Conservation (phyloP, 53 echinoderm and acorn worm genomes). For the Echinarachnius parma region DNA sequence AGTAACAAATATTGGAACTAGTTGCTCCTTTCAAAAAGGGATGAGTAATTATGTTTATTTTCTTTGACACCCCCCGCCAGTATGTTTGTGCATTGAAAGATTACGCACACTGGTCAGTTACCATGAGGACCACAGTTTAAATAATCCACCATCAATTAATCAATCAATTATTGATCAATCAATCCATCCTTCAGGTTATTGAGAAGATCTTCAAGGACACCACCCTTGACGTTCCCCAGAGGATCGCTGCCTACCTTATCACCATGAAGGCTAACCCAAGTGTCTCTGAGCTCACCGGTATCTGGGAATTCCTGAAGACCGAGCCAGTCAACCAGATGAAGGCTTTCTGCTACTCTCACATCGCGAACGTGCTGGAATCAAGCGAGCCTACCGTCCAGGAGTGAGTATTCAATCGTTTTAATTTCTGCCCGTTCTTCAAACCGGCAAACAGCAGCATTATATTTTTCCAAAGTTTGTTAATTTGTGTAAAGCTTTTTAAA, state of each 20-base stretch:
- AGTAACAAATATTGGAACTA: too few relatives aligned
- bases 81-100: too few relatives aligned
- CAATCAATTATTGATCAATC: too few relatives aligned
- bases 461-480: too few relatives aligned
- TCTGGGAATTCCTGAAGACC: constrained; percentile 61
- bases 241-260: constrained; percentile 85
- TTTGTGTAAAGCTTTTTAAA: too few relatives aligned
- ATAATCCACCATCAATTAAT: too few relatives aligned
- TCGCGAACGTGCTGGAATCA: constrained; percentile 81
- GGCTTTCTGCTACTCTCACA: constrained; percentile 89
- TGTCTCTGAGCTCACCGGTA: constrained; percentile 51
- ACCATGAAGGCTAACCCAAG: constrained; percentile 75
- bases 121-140: too few relatives aligned
- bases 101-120: too few relatives aligned
- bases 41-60: too few relatives aligned
- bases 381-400: constrained; percentile 76
- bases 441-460: background rate
- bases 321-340: constrained; percentile 86
- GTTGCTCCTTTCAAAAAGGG: too few relatives aligned
- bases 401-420: constrained; percentile 52
- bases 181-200: too few relatives aligned
- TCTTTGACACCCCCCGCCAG: too few relatives aligned
- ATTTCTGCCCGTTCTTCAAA: background rate
- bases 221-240: constrained; percentile 52
- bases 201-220: constrained; percentile 51